Evolutionary conservation across 2,113 vertebrate species (phyloP), one percentile per base, ranked within the genome.

Genomic region (Pandion haliaetus): DNA sequence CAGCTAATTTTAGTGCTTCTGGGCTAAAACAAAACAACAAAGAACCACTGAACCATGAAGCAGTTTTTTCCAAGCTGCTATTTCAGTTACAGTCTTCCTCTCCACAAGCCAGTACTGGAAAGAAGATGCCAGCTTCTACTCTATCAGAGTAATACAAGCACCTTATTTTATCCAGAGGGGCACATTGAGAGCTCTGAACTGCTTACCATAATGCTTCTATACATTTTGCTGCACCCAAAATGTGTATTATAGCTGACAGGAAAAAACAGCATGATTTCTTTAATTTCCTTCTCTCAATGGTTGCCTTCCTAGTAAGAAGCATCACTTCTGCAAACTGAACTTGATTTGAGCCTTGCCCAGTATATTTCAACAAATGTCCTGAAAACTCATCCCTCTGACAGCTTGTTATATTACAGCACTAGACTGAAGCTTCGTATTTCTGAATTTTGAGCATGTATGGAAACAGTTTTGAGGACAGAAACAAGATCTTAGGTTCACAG

Each of bases 31-130:
- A 94, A 96, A 94, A 54, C 74, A 91, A 65, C 44, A 82, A 79
- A 65, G 87, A 95, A 87, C 45, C 66, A 93, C 62, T 80, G 92
- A 96, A 96, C 90, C 82, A 95, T 58, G 78, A 96, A 88, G 82
- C 49, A 77, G 19, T 49, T 95, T 94, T 54, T 91, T 76, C 80
- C 77, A 77, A 76, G 78, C 17, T 93, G 88, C 92, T 95, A 91
- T 92, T 96, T 96, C 88, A 84, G 88, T 88, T 92, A 55, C 38
- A 65, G 40, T 17, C 54, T 79, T 82, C 61, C 61, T 72, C 66
- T 77, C 69, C 55, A 31, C 58, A 79, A 85, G 66, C 32, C 89
- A 82, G 62, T 47, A 42, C 38, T 73, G 66, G 49, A 85, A 96
- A 94, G 78, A 84, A 89, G 59, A 88, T 67, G 90, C 80, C 63